These are phyloP conservation scores for Heliconius sara DNA, from an alignment of 2,888 invertebrate species.

Conservation along the genomic window DNA sequence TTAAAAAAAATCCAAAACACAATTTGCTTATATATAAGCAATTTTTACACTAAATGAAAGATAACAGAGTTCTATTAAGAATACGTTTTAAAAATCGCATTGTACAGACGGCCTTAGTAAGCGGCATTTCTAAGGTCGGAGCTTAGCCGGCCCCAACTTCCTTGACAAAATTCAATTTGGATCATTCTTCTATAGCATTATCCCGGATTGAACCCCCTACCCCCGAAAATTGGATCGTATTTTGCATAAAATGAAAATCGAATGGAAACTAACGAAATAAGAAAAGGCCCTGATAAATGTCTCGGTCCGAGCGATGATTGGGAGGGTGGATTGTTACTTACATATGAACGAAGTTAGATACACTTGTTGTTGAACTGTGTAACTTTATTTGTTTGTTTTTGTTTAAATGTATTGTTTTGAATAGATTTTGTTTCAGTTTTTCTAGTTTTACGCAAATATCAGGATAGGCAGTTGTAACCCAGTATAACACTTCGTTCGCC, in stretches of 20 bases:
- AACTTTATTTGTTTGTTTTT: neutral
- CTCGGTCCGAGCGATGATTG: conserved; percentile 44
- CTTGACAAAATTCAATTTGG: conserved; percentile 76
- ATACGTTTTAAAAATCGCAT: neutral
- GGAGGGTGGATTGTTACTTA: conserved; percentile 37
- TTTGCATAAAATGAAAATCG: conserved; percentile 82
- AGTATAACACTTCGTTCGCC: no score
- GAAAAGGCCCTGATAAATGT: conserved; percentile 58
- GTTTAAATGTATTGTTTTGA: neutral
- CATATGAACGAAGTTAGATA: conserved; percentile 37
- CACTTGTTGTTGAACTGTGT: neutral
- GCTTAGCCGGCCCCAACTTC: conserved; percentile 51
- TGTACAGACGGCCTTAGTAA: conserved; percentile 51
- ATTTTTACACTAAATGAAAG: no score
- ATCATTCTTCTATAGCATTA: conserved; percentile 80
- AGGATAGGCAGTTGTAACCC: no score
- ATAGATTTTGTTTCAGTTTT: neutral
- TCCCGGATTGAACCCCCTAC: conserved; percentile 71
- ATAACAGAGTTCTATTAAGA: neutral
- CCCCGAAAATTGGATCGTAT: conserved; percentile 74
- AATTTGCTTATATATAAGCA: no score
- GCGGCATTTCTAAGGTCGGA: conserved; percentile 63
- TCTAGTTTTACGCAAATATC: neutral
- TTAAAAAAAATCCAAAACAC: no score
- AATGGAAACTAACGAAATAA: conserved; percentile 78